These are phyloP conservation scores for Rhinichthys osculus DNA, from an alignment of 2,797 vertebrate genomes.

Conservation along the genomic window DNA sequence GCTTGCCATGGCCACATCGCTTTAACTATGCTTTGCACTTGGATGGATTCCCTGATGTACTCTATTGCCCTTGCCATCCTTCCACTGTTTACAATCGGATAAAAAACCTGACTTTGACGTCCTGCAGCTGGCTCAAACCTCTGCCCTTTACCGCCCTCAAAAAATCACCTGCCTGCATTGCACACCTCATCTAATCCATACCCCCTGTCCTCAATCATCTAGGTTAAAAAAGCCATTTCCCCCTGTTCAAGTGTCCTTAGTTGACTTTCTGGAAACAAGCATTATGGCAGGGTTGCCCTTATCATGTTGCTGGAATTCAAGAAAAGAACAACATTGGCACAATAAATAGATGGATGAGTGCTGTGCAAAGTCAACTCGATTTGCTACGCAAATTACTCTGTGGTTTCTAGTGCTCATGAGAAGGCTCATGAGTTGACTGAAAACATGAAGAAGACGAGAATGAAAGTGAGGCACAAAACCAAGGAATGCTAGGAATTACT, in stretches of 20 bases:
- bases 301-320: constrained; percentile 39
- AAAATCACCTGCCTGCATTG: constrained; percentile 50
- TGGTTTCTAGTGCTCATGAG: constrained; percentile 55
- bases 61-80: constrained; percentile 58
- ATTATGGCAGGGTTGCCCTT: constrained; percentile 21
- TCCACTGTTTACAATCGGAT: constrained; percentile 61
- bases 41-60: constrained; percentile 56
- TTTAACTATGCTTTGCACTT: constrained; percentile 53
- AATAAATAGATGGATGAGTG: constrained; percentile 35
- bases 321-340: constrained; percentile 24
- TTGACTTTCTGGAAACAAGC: constrained; percentile 36
- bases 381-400: constrained; percentile 57
- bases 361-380: constrained; percentile 38
- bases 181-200: constrained; percentile 29
- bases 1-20: constrained; percentile 54
- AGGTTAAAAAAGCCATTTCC: constrained; percentile 24
- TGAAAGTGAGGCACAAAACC: constrained; percentile 55
- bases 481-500: constrained; percentile 53
- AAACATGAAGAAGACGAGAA: constrained; percentile 45
- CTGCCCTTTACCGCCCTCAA: constrained; percentile 26
- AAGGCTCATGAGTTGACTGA: constrained; percentile 55
- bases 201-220: constrained; percentile 34
- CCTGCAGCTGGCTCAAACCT: constrained; percentile 54
- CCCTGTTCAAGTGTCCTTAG: constrained; percentile 32
- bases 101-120: constrained; percentile 58